phyloP scores from a whole-genome alignment of 2,888 invertebrate genomes.

The Masnerella sp. region DNA sequence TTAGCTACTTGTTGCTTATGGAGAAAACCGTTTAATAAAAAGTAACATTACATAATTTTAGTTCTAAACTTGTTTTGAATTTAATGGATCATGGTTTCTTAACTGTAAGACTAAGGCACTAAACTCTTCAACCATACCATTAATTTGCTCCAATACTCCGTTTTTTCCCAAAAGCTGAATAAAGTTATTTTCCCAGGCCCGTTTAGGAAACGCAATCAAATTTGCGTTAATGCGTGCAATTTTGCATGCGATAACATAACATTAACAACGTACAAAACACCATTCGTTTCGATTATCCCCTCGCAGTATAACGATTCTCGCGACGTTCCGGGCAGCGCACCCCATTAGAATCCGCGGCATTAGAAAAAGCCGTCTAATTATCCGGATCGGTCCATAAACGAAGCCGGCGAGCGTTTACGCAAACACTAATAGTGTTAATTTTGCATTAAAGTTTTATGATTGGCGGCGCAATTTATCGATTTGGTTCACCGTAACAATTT shows the following conservation, averaged over 20 bases:
- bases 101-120: no score
- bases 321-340: not conserved
- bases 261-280: slow-evolving; percentile 7
- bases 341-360: slow-evolving; percentile 13
- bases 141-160: no score
- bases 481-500: slow-evolving; percentile 43
- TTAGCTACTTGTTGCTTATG: no score
- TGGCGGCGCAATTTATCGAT: slow-evolving; percentile 45
- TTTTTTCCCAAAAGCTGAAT: no score
- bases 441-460: slow-evolving; percentile 42
- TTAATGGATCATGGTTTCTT: no score
- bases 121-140: no score
- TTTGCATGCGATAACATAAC: not conserved
- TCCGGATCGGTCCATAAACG: slow-evolving; percentile 17
- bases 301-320: slow-evolving; percentile 17
- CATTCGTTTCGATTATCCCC: slow-evolving; percentile 1
- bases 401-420: slow-evolving; percentile 10
- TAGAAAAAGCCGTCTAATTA: slow-evolving; percentile 26
- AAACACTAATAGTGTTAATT: slow-evolving; percentile 51
- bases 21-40: no score
- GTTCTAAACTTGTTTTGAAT: no score
- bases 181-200: no score
- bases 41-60: no score
- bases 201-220: no score
- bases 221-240: not conserved